Evolutionary conservation across 2,797 vertebrate species (phyloP).

Genomic region (Mico argentatus): DNA sequence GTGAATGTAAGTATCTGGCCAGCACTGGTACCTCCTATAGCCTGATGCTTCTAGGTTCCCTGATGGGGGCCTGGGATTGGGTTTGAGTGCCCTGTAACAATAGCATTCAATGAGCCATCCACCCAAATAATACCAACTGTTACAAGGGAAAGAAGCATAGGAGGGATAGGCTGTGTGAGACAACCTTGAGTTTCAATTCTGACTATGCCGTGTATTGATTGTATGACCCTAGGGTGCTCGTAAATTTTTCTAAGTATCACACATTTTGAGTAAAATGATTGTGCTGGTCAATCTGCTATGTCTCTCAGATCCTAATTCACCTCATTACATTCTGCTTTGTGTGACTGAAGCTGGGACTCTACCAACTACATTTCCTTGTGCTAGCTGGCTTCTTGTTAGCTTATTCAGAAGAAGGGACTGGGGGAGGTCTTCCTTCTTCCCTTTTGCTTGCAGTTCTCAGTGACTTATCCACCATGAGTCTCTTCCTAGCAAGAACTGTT

Average conservation of each 20-base stretch:
- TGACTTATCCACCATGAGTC: neutral
- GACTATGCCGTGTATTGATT: neutral
- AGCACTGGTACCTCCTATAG: neutral
- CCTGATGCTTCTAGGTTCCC: neutral
- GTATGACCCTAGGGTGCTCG: neutral
- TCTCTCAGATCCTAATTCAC: neutral
- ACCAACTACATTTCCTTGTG: neutral
- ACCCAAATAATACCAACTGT: neutral
- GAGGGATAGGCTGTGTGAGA: no score
- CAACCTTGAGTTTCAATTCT: neutral
- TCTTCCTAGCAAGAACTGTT: neutral
- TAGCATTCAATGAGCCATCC: neutral
- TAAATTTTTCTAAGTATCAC: constrained; percentile 9
- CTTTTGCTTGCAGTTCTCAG: neutral
- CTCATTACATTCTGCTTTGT: neutral
- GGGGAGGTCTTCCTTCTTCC: neutral
- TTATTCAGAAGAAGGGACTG: neutral
- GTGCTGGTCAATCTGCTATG: neutral
- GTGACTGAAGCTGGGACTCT: neutral
- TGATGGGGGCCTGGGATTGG: neutral
- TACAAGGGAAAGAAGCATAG: neutral
- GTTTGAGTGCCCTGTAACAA: neutral
- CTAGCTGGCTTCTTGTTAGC: neutral
- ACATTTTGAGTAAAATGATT: neutral
- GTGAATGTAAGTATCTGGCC: neutral